phyloP scores from a whole-genome alignment of 2,113 vertebrate genomes.

The Dermatemys mawii region DNA sequence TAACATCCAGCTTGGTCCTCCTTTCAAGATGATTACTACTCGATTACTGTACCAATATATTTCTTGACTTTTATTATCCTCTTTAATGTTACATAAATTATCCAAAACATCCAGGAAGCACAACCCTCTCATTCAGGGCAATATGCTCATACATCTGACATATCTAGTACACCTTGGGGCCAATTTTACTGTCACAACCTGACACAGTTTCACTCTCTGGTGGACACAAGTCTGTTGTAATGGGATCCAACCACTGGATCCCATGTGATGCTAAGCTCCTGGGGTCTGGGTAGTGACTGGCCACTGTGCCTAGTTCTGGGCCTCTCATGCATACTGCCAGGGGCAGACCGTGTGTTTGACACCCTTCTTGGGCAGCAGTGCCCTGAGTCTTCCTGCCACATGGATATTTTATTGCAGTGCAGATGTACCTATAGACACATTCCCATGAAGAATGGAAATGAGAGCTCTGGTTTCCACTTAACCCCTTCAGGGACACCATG shows the following conservation, averaged over 20 bases:
- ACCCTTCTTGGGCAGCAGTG: neutral
- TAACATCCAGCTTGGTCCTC: neutral
- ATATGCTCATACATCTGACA: too few relatives aligned
- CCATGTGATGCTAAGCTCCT: neutral
- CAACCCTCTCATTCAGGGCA: neutral
- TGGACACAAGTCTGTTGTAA: neutral
- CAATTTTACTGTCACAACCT: neutral
- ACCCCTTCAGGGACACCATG: neutral
- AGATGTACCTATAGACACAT: neutral
- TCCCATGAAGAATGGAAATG: neutral
- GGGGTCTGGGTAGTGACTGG: neutral
- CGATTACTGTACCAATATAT: neutral
- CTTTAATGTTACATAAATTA: neutral
- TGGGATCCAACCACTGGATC: neutral
- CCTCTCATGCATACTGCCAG: neutral
- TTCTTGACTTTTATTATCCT: neutral
- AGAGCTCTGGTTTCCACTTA: neutral
- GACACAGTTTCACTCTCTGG: neutral
- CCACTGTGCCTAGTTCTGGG: neutral
- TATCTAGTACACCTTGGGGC: neutral
- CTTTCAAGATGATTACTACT: neutral
- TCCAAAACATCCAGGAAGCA: fast-evolving
- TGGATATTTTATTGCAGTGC: neutral
- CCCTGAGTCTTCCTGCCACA: neutral
- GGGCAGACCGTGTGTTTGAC: neutral